Conservation (phyloP, 2,888 invertebrate genomes). For the Lasioglossum lativentre region DNA sequence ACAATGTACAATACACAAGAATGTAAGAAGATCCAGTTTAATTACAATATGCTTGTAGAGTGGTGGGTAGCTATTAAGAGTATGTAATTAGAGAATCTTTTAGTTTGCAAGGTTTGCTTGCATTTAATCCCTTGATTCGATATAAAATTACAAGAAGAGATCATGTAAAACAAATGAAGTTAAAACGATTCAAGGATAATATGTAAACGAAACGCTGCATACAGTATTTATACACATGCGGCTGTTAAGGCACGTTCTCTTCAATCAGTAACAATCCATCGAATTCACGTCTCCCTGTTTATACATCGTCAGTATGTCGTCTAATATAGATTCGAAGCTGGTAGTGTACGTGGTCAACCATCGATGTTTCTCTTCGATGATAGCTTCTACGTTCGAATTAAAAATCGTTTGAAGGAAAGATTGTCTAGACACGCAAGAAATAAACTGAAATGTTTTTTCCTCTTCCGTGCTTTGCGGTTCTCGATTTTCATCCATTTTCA, state of each 20-base stretch:
- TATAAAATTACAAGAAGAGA: neutral
- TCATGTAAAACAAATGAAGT: neutral
- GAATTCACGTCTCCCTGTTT: constrained; percentile 86
- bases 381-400: constrained; percentile 87
- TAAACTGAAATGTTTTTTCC: constrained; percentile 81
- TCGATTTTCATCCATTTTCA: constrained; percentile 75
- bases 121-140: constrained; percentile 2
- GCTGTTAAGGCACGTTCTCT: constrained; percentile 10
- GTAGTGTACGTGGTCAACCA: constrained; percentile 90
- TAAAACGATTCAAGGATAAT: neutral
- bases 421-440: constrained; percentile 85
- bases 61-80: neutral
- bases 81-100: neutral
- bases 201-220: constrained; percentile 10
- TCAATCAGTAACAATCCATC: constrained; percentile 89
- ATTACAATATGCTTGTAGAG: neutral
- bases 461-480: constrained; percentile 75
- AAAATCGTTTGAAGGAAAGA: constrained; percentile 87
- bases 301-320: constrained; percentile 90
- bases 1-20: neutral
- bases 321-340: constrained; percentile 89
- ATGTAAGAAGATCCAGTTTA: constrained; percentile 19
- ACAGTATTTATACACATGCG: neutral
- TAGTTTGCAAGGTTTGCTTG: neutral
- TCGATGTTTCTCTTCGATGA: constrained; percentile 87